Conservation (phyloP, 2,888 invertebrate species). For the Pteria penguin region DNA sequence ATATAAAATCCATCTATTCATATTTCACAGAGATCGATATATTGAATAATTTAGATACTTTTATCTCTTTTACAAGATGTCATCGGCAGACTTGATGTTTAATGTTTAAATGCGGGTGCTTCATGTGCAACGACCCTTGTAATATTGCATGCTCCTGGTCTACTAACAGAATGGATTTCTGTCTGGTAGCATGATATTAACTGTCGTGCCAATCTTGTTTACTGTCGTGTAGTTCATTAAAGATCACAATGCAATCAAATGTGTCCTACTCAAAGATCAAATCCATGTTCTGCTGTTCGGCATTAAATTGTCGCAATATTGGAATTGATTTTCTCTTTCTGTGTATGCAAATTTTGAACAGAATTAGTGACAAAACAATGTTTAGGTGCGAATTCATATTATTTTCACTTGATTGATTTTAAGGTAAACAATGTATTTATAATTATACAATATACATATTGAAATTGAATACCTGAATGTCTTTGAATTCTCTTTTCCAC, state of each 20-base stretch:
- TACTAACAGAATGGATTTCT: no score
- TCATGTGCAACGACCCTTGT: background rate
- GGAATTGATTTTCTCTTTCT: background rate
- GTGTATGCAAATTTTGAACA: background rate
- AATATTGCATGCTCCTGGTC: background rate
- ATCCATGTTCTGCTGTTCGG: background rate
- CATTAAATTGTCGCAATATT: background rate
- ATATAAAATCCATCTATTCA: background rate
- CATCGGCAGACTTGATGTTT: no score
- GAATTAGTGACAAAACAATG: no score
- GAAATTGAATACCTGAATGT: no score
- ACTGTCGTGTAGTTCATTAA: background rate
- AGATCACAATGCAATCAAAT: background rate
- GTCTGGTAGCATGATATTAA: background rate
- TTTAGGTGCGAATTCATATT: no score
- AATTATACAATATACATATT: no score
- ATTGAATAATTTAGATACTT: background rate
- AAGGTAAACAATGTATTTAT: no score
- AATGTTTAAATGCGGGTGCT: no score
- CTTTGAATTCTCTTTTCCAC: no score
- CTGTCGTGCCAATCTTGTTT: background rate
- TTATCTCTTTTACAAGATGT: no score
- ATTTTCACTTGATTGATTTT: no score
- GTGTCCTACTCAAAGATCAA: background rate
- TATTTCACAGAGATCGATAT: background rate